Conservation (phyloP, 2,888 invertebrate species). For the Dasypogon diadema region DNA sequence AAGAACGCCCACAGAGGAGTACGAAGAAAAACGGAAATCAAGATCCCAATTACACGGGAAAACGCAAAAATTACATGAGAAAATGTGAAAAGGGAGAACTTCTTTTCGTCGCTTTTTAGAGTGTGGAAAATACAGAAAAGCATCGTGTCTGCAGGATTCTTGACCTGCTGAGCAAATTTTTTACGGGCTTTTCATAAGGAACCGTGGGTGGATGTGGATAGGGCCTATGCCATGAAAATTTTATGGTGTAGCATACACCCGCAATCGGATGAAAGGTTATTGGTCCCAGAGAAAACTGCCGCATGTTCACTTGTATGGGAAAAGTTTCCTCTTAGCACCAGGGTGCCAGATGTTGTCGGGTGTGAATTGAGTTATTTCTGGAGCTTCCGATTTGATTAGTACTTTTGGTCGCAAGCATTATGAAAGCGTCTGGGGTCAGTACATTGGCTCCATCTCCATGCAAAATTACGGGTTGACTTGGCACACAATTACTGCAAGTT, state of each 20-base stretch:
- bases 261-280: conserved; percentile 34
- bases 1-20: too few relatives aligned
- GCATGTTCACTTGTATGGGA: conserved; percentile 6
- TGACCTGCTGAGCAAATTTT: not conserved
- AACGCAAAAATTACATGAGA: not conserved
- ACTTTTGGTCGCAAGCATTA: conserved; percentile 24
- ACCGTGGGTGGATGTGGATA: not conserved
- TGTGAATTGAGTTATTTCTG: conserved; percentile 45
- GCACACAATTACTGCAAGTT: not conserved
- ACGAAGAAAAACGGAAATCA: not conserved
- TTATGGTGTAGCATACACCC: not conserved
- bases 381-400: conserved; percentile 45
- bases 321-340: conserved; percentile 3
- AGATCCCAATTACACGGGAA: not conserved
- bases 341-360: conserved; percentile 17
- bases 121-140: not conserved
- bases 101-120: not conserved
- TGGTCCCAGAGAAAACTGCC: not conserved
- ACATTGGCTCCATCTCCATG: not conserved
- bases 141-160: not conserved
- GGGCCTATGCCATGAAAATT: not conserved
- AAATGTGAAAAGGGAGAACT: not conserved
- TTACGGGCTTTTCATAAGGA: not conserved
- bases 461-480: not conserved
- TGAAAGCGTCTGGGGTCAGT: conserved; percentile 6